Percentiles rank a stretch among this genome's conserved stretches.
Evolutionary conservation across 64 coral and sea anemone genomes (phyloP).

Genomic region (Montipora capricornis): DNA sequence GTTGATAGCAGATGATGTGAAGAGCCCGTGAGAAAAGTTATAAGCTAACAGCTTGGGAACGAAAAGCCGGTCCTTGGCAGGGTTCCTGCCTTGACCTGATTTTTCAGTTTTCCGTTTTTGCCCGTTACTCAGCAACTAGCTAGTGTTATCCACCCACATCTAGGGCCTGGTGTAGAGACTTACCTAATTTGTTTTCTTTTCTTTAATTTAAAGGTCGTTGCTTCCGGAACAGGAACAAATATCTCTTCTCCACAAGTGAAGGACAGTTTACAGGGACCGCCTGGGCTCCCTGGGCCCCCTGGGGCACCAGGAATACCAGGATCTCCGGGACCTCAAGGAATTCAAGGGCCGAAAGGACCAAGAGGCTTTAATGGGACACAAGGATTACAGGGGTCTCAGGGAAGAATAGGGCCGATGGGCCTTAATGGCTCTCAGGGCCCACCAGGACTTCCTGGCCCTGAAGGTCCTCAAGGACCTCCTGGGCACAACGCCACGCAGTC

Average conservation of each 20-base stretch:
- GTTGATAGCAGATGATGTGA: no score
- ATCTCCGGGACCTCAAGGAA: neutral
- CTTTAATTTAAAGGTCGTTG: neutral
- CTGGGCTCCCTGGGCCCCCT: neutral
- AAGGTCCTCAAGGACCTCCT: conserved; percentile 21
- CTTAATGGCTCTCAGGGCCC: conserved; percentile 5
- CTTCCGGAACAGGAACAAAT: neutral
- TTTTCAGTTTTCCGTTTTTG: no score
- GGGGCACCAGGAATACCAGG: conserved; percentile 6
- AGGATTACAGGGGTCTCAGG: conserved; percentile 27
- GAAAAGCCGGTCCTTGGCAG: no score
- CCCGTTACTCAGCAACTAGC: no score
- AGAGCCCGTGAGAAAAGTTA: no score
- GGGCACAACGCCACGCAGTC: conserved; percentile 5
- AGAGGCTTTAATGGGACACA: conserved; percentile 20
- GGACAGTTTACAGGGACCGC: neutral
- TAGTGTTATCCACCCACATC: no score
- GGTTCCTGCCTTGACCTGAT: no score
- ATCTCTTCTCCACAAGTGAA: no score
- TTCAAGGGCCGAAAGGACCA: neutral
- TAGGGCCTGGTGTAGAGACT: no score
- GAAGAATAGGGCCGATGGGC: neutral
- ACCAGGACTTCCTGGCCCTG: neutral
- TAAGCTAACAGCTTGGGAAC: no score
- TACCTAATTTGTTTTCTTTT: no score